These are phyloP conservation scores for Saguinus imperator DNA, from an alignment of 2,113 vertebrate genomes.

Conservation along the genomic window DNA sequence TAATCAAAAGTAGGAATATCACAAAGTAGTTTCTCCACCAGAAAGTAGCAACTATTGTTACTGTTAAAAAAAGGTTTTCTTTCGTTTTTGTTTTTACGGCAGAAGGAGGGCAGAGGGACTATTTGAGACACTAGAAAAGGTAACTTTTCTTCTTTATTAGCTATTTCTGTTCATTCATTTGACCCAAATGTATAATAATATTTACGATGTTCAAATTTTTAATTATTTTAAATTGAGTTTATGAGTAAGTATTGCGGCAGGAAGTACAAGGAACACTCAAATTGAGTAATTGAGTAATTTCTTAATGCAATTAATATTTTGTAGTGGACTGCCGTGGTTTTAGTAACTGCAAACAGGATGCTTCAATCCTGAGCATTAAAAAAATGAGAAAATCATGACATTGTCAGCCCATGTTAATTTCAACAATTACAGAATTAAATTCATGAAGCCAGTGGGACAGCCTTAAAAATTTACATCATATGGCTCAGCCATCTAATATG, in stretches of 20 bases:
- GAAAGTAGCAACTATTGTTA: neutral
- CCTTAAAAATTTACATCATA: slow-evolving; percentile 64
- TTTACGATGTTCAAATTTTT: neutral
- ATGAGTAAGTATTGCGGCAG: neutral
- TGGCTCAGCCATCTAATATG: slow-evolving; percentile 33
- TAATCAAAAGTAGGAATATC: neutral
- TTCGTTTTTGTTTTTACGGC: neutral
- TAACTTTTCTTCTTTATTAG: neutral
- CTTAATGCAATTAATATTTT: slow-evolving; percentile 7
- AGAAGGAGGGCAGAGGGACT: neutral
- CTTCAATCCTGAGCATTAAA: slow-evolving; percentile 27
- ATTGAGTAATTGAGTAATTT: neutral
- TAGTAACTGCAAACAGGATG: neutral
- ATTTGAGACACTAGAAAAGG: neutral
- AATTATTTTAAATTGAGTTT: neutral
- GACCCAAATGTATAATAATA: neutral
- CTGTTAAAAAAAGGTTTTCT: neutral
- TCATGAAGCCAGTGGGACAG: slow-evolving; percentile 51
- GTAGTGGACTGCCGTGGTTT: neutral
- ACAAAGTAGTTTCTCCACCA: neutral
- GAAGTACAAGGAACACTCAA: neutral
- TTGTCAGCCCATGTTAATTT: slow-evolving; percentile 65
- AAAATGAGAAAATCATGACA: slow-evolving; percentile 36
- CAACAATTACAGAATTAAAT: slow-evolving; percentile 62
- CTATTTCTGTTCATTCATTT: neutral